Percentiles rank a stretch among this genome's conserved stretches.
phyloP scores from a whole-genome alignment of 2,888 invertebrate genomes.

The Rutpela maculata region DNA sequence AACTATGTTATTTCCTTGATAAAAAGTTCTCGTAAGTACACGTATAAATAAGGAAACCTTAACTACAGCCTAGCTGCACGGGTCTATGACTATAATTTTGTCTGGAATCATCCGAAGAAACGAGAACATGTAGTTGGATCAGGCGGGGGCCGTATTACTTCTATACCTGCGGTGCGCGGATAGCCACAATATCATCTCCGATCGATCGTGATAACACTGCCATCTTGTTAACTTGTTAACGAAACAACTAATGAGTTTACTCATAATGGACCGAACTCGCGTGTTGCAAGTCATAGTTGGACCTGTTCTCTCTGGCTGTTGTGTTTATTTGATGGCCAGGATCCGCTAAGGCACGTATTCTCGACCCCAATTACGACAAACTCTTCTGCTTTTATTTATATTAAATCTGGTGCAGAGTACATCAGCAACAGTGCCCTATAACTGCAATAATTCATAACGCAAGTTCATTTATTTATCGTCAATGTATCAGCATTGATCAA shows the following conservation, averaged over 20 bases:
- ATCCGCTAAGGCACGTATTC: conserved; percentile 45
- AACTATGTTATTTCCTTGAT: conserved; percentile 57
- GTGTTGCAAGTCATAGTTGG: conserved; percentile 71
- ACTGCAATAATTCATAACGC: not conserved
- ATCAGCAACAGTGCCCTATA: not conserved
- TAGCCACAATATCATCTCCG: conserved; percentile 70
- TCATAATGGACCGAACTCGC: conserved; percentile 69
- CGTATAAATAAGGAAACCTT: conserved; percentile 65
- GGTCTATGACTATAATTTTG: conserved; percentile 67
- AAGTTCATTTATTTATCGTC: not conserved
- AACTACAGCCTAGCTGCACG: conserved; percentile 62
- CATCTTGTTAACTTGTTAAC: conserved; percentile 74
- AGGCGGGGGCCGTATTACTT: conserved; percentile 56
- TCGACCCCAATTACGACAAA: conserved; percentile 50
- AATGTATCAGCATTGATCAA: not conserved
- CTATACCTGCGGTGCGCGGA: conserved; percentile 69
- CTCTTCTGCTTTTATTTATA: conserved; percentile 47
- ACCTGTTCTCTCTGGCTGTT: conserved; percentile 59
- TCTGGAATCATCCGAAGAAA: conserved; percentile 62
- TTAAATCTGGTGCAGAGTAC: conserved; percentile 43
- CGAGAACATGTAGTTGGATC: conserved; percentile 62
- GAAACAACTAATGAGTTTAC: conserved; percentile 73
- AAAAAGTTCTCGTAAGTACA: conserved; percentile 57
- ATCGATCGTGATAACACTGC: conserved; percentile 71
- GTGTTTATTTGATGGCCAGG: conserved; percentile 39